phyloP scores from a whole-genome alignment of 1,140 invertebrate genomes.

The Caenorhabditis tropicalis region DNA sequence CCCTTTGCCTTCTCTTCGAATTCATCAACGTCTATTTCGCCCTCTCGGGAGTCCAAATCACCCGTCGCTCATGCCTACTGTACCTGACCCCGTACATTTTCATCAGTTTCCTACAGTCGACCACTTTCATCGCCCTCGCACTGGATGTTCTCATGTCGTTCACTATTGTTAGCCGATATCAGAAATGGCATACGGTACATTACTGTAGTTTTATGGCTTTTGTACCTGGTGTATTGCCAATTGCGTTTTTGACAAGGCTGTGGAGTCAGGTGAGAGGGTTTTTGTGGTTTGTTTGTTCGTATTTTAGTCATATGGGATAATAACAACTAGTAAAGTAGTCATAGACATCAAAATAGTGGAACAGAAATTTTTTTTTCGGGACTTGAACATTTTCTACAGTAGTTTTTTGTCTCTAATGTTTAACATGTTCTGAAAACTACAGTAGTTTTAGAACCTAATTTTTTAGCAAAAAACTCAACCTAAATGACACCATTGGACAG shows the following conservation, averaged over 20 bases:
- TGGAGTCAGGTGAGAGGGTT: conserved; percentile 2
- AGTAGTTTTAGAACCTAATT: too few relatives aligned
- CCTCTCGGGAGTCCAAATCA: background rate
- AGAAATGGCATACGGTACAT: background rate
- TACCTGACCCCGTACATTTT: conserved; percentile 11
- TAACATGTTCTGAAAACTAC: too few relatives aligned
- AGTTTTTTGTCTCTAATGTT: too few relatives aligned
- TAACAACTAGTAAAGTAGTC: too few relatives aligned
- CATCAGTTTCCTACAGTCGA: background rate
- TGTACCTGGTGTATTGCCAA: background rate
- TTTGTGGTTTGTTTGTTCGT: too few relatives aligned
- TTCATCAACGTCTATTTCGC: background rate
- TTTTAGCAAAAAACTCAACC: too few relatives aligned
- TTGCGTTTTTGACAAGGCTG: background rate
- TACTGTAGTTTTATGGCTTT: background rate
- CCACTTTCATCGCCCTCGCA: background rate
- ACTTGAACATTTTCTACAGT: too few relatives aligned
- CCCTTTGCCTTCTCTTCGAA: background rate
- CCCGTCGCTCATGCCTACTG: background rate
- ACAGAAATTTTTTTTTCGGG: too few relatives aligned
- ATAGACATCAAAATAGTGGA: too few relatives aligned
- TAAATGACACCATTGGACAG: too few relatives aligned
- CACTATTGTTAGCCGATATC: background rate
- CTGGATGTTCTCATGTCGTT: background rate
- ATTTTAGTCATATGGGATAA: too few relatives aligned